phyloP scores from a whole-genome alignment of 2,888 invertebrate species.

The Pogonocherus hispidulus region DNA sequence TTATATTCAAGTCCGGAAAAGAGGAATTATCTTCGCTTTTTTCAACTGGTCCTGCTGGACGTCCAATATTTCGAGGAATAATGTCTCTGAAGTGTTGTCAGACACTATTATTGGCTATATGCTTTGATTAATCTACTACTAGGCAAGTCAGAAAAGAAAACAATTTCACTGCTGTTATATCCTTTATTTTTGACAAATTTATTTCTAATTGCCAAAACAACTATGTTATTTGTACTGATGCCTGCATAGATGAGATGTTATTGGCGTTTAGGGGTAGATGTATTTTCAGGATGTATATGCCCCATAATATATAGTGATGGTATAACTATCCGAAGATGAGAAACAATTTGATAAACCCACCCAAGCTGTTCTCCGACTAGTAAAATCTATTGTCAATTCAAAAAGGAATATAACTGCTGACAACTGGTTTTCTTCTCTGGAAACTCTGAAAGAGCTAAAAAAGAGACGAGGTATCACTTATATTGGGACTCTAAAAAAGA shows the following conservation, averaged over 20 bases:
- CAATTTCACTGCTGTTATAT: constrained; percentile 14
- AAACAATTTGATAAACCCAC: constrained; percentile 27
- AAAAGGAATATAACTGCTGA: not conserved
- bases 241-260: constrained; percentile 32
- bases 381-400: not conserved
- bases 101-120: not conserved
- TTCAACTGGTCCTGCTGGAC: not conserved
- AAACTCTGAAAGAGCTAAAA: not conserved
- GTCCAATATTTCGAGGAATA: not conserved
- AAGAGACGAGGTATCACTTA: not conserved
- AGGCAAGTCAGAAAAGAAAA: constrained; percentile 15
- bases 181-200: constrained; percentile 18
- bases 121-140: not conserved
- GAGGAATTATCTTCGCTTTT: not conserved
- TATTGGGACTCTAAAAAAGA: not conserved
- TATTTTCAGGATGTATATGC: constrained; percentile 45
- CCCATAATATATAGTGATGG: constrained; percentile 38
- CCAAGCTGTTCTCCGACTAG: constrained; percentile 30
- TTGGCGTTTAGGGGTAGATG: constrained; percentile 40
- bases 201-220: constrained; percentile 26
- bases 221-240: constrained; percentile 4
- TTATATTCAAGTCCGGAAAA: not conserved
- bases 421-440: not conserved
- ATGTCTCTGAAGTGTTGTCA: not conserved
- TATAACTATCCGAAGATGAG: too few species aligned